Evolutionary conservation across 1,140 invertebrate genomes (phyloP), one percentile per base, ranked within the genome.

Genomic region (Copidosoma floridanum): DNA sequence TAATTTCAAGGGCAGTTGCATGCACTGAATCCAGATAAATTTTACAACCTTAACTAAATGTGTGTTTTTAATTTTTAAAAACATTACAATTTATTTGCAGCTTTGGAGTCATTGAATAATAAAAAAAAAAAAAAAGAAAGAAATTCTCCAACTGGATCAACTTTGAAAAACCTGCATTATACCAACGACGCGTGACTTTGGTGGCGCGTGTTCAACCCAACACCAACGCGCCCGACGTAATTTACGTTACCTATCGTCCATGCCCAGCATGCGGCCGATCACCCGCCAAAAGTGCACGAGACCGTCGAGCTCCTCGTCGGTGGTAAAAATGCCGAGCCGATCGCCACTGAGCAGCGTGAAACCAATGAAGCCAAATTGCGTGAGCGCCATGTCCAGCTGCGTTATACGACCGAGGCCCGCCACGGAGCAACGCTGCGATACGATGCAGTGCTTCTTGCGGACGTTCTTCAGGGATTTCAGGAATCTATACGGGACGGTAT

Each of bases 341-440:
- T 87, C 75, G 0, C 86, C 85, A 38, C 85, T 85, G 4, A 91
- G 61, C 0, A 93, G 67, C 1, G 86, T 82, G 48, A 89, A 86
- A 1, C 92, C 93, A 64, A 95, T 86, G 68, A 97, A 96, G 10
- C 90, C 91, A 66, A 92, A 93, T 71, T 91, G 90, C 0, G 94
- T 93, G 1, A 94, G 67, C 0, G 87, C 87, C 85, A 96, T 86
- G 64, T 95, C 92, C 59, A 87, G 83, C 75, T 97, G 94, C 23
- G 75, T 68, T 51, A 76, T 73, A 23, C 70, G 65, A 12, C 71
- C 67, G 4, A 83, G 71, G 2, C 85, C 85, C 10, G 69, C 72
- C 10, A 77, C 72, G 8, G 75, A 77, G 2, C 82, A 80, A 40
- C 78, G 74, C 40, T 54, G 67, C 40, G 82, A 85, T 0, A 85